Base-by-base conservation (phyloP, 92 coral and sea anemone species). In the Epizoanthus fatuus region DNA sequence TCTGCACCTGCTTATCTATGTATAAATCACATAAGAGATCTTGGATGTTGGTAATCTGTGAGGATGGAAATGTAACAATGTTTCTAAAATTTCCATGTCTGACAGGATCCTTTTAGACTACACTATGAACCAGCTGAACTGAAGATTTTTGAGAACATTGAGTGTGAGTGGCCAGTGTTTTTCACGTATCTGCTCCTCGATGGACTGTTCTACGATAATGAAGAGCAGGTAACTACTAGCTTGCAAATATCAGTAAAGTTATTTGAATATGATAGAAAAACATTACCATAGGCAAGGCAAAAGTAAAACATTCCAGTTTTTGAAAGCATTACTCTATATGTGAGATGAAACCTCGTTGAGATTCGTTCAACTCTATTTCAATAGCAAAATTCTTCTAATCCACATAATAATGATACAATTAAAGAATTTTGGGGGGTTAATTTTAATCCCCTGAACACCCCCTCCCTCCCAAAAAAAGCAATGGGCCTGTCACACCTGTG, bases 51-150 rank as follows among this genome's bases (percentile, higher is more conserved):
- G 35, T 29, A 1, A 29, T 29, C 35, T 29, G 35, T 29, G 2
- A 1, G 35, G 35, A 29, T 29, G 35, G 35, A 29, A 29, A 29
- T 29, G 35, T 44, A 44, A 44, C 17, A 15, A 13, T 37, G 80
- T 69, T 19, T 42, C 37, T 15, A 0, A 69, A 16, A 35, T 69
- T 12, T 76, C 47, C 19, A 38, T 13, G 7, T 40, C 35, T 37
- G 42, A 10, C 75, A 97, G 99, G 95, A 95, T 74, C 95, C 95
- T 4, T 84, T 81, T 72, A 90, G 99, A 49, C 87, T 97, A 53
- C 97, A 97, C 76, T 97, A 97, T 81, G 99, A 97, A 83, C 99
- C 99, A 29, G 99, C 99, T 49, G 99, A 97, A 86, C 93, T 97
- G 40, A 96, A 95, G 77, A 95, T 97, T 81, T 97, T 97, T 88